A percentile compares a stretch with the other conserved stretches of the same genome.
Evolutionary conservation across 2,797 vertebrate species (phyloP).

Genomic region (Myotis planiceps): DNA sequence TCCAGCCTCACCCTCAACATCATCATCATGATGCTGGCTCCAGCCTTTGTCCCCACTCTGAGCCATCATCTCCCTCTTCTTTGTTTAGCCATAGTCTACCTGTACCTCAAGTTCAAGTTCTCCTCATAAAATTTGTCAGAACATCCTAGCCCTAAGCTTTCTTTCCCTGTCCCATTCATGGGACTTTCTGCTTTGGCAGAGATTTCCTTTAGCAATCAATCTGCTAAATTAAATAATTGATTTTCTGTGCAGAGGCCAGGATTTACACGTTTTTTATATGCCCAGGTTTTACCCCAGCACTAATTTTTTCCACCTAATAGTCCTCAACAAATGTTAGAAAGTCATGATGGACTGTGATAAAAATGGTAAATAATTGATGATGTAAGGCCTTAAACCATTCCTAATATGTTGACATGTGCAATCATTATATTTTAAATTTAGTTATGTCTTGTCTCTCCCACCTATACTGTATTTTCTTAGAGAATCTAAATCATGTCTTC

Average conservation of each 20-base stretch:
- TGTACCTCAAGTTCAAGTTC: not conserved
- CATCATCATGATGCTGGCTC: not conserved
- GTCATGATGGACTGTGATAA: not conserved
- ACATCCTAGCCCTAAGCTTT: not conserved
- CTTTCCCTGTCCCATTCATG: not conserved
- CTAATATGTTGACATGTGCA: not conserved
- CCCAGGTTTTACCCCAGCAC: not conserved
- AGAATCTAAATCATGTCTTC: not conserved
- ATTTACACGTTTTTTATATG: not conserved
- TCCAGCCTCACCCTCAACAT: not conserved
- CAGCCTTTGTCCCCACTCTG: not conserved
- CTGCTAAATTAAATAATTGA: not conserved
- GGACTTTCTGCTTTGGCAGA: not conserved
- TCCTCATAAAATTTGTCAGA: not conserved
- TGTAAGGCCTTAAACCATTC: not conserved
- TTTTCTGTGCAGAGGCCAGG: not conserved
- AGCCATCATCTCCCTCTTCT: not conserved
- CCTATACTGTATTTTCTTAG: not conserved
- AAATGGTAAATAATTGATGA: conserved; percentile 14
- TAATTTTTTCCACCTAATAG: not conserved
- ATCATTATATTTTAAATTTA: conserved; percentile 37
- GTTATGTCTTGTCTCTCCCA: not conserved
- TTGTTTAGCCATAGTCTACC: not conserved
- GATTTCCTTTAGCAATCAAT: not conserved
- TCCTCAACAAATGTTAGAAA: not conserved